phyloP scores from a whole-genome alignment of 1,140 invertebrate genomes.

The Acyrthosiphon pisum region DNA sequence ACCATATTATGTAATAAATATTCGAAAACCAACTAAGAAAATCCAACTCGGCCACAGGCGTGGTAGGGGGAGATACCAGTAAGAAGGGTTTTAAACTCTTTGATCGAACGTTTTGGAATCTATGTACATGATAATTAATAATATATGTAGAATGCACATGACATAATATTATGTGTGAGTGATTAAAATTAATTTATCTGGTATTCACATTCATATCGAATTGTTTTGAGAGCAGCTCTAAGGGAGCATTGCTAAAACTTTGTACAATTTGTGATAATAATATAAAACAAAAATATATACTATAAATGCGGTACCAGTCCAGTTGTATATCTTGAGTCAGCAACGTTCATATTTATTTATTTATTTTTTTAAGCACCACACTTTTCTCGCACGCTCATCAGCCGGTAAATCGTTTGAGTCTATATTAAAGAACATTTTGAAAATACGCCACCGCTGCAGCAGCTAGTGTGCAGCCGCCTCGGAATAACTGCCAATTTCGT shows the following conservation, averaged over 20 bases:
- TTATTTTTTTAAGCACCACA: not conserved
- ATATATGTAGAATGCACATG: not conserved
- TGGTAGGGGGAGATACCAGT: fast-evolving
- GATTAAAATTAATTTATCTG: not conserved
- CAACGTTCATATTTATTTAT: not conserved
- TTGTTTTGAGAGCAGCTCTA: too few relatives aligned
- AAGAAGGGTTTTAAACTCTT: not conserved
- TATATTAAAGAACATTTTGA: not conserved
- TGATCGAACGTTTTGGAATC: not conserved
- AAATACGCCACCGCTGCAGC: not conserved
- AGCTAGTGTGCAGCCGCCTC: not conserved
- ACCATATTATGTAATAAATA: too few relatives aligned
- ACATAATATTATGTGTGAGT: not conserved
- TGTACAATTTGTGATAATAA: not conserved
- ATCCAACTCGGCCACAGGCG: not conserved
- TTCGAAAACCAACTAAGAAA: not conserved
- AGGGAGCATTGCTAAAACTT: not conserved
- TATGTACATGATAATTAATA: not conserved
- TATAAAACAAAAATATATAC: not conserved
- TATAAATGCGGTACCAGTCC: not conserved
- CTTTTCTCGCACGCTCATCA: not conserved
- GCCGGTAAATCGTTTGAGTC: not conserved
- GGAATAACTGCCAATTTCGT: not conserved
- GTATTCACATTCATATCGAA: not conserved
- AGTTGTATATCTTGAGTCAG: not conserved